Evolutionary conservation across 2,888 invertebrate species (phyloP).

Genomic region (Antitype chi): DNA sequence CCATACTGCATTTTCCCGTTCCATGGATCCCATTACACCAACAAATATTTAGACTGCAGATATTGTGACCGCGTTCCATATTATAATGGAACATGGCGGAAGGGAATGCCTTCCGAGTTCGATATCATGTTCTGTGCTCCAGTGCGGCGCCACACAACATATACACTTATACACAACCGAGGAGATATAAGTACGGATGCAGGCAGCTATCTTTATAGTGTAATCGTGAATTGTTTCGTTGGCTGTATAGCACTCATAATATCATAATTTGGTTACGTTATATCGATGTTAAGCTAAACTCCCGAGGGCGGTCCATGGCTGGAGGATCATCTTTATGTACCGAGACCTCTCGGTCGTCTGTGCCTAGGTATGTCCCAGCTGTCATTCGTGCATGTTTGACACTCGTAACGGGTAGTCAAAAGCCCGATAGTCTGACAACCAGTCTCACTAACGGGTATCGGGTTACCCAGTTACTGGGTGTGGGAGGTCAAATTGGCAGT

Average conservation of each 20-base stretch:
- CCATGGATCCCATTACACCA: not conserved
- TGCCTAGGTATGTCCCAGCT: not conserved
- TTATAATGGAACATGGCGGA: constrained; percentile 19
- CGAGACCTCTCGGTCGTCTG: too few relatives aligned
- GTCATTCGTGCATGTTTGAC: not conserved
- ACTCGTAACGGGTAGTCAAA: not conserved
- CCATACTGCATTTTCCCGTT: constrained; percentile 1
- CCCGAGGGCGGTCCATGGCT: not conserved
- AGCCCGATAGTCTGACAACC: not conserved
- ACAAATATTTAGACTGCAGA: constrained; percentile 6
- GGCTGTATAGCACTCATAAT: not conserved
- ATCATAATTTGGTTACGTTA: not conserved
- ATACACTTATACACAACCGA: not conserved
- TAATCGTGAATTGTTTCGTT: not conserved
- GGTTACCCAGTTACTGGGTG: not conserved
- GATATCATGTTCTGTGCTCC: constrained; percentile 26
- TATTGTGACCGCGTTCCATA: constrained; percentile 16
- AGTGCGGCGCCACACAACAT: constrained; percentile 10
- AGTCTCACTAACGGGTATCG: not conserved
- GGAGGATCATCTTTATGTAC: not conserved
- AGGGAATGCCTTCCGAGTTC: constrained; percentile 16
- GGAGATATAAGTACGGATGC: not conserved
- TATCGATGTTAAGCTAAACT: not conserved
- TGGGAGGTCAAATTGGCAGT: too few relatives aligned
- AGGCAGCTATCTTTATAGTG: not conserved